A percentile compares a stretch with the other conserved stretches of the same genome.
Conservation (phyloP, 2,888 invertebrate genomes). For the Agelastica alni region DNA sequence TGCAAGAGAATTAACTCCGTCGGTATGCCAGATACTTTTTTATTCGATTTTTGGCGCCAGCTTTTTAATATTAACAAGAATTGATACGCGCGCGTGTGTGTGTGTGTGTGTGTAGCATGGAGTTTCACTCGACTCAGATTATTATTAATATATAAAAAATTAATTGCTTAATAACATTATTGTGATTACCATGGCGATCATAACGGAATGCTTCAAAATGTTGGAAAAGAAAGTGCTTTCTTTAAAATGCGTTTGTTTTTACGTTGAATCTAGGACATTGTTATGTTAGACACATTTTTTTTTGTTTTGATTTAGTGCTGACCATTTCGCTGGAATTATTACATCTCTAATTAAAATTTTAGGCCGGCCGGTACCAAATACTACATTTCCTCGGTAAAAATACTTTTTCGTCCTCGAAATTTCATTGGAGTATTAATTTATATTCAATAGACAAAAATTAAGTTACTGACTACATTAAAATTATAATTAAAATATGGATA, state of each 20-base stretch:
- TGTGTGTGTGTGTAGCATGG: neutral
- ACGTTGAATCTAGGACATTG: neutral
- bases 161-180: conserved; percentile 30
- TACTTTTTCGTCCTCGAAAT: no score
- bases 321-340: no score
- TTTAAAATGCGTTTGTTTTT: conserved; percentile 16
- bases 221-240: conserved; percentile 26
- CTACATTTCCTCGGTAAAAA: no score
- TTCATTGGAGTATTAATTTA: no score
- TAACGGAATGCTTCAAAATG: conserved; percentile 26
- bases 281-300: no score
- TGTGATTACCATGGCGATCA: conserved; percentile 23
- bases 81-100: conserved; percentile 3
- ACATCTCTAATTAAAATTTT: no score
- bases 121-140: conserved; percentile 10
- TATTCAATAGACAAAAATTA: no score
- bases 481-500: no score
- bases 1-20: conserved; percentile 10
- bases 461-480: no score
- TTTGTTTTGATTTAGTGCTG: no score
- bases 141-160: conserved; percentile 22
- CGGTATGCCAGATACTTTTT: conserved; percentile 18
- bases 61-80: conserved; percentile 26
- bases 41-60: conserved; percentile 35
- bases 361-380: no score